Base-by-base conservation (phyloP, 2,113 vertebrate genomes). In the Aegotheles bennettii region DNA sequence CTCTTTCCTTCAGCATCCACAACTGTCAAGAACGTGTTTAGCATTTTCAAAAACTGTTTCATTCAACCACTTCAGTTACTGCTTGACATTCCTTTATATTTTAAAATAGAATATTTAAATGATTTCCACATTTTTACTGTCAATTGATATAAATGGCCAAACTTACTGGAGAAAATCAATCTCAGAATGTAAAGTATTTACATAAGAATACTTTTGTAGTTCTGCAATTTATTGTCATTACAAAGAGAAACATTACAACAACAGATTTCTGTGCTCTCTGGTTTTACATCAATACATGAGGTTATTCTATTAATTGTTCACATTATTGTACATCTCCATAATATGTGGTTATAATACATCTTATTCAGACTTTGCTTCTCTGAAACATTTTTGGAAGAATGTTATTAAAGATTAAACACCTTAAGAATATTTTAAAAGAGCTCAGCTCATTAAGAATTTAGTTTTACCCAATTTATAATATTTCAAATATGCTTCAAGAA, bases 111-210 rank as follows among this genome's bases (percentile, higher is more conserved):
- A 5, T 76, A 88, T 35, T 63, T 71, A 61, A 82, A 95, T 64
- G 76, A 80, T 83, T 91, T 83, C 78, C 74, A 45, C 76, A 60
- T 71, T 94, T 93, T 82, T 89, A 82, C n/a, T 83, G 84, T 38
- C 87, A 88, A 60, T 63, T 67, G 54, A 89, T 85, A 87, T 13
- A 91, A 91, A 91, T 68, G 70, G 45, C 33, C 59, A 89, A 91
- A 50, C 2, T 14, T 70, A 79, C 18, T n/a, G 54, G 45, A 85
- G 65, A 85, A 87, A 57, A 88, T 43, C 74, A 36, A 87, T 93
- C 84, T 96, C 87, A 79, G 42, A 85, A 79, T 59, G 6, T 59
- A 90, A n/a, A 93, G 38, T 56, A 93, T 90, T 92, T 88, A 92
- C 35, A 70, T 35, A 81, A 69, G 76, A 85, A 85, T 69, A 82